Evolutionary conservation across 2,888 invertebrate genomes (phyloP).

Genomic region (Drosophila ezoana): DNA sequence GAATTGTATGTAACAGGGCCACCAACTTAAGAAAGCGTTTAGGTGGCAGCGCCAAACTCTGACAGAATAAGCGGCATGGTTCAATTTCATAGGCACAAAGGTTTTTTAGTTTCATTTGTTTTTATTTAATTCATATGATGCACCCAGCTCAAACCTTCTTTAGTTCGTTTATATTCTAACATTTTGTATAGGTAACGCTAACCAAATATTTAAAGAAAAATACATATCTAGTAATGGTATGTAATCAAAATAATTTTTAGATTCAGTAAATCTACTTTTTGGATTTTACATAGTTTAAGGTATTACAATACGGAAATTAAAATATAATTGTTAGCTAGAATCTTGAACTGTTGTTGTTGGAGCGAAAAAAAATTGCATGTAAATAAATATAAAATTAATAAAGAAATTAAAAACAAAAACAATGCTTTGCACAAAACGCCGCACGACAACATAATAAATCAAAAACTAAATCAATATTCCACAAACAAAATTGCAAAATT

Average conservation of each 20-base stretch:
- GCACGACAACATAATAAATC: conserved; percentile 76
- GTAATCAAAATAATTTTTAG: conserved; percentile 58
- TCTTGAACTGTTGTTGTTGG: conserved; percentile 37
- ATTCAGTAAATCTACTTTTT: conserved; percentile 69
- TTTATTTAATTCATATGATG: conserved; percentile 70
- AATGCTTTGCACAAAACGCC: conserved; percentile 83
- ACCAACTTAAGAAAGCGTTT: background rate
- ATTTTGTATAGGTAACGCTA: conserved; percentile 70
- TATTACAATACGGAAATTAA: conserved; percentile 45
- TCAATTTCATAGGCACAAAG: background rate
- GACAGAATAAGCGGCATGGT: conserved; percentile 11
- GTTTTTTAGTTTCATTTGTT: conserved; percentile 19
- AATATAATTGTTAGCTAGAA: conserved; percentile 37
- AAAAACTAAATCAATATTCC: conserved; percentile 48
- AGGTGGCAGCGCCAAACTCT: background rate
- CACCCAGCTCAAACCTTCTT: conserved; percentile 64
- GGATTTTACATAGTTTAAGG: conserved; percentile 57
- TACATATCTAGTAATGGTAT: conserved; percentile 59
- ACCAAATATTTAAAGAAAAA: conserved; percentile 71
- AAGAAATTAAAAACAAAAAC: conserved; percentile 70
- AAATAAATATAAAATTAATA: conserved; percentile 62
- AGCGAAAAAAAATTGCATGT: conserved; percentile 52
- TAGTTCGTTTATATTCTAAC: conserved; percentile 57
- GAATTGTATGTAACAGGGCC: conserved; percentile 1
- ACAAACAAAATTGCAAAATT: conserved; percentile 52